Base-by-base conservation (phyloP, 2,113 vertebrate genomes). In the Zosterops borbonicus region DNA sequence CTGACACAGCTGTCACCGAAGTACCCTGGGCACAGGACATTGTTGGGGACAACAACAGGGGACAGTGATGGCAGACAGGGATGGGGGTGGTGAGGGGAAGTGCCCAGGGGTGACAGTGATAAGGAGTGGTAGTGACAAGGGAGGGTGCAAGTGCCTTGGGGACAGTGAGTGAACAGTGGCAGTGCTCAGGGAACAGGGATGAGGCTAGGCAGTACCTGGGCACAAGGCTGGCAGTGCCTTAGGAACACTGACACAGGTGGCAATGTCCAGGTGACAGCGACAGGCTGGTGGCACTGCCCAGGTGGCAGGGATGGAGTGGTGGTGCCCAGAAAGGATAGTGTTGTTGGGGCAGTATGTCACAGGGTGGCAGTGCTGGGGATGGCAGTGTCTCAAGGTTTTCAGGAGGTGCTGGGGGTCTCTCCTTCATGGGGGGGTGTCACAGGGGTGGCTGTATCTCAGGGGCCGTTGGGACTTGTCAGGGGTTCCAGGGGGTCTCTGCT, bases 1-100 rank as follows among this genome's bases (percentile, higher is more conserved):
- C 98, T 99, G 10, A 98, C 98, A 81, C 99, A 99, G 96, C 96
- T 98, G 92, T 98, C 98, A 78, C 99, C 99, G 49, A 98, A 99
- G 97, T 98, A 99, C 86, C 99, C 99, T 99, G 76, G 55, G 63
- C n/a, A 90, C 2, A 24, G 17, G 55, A 90, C 23, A 55, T 3
- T 2, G 23, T 28, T 53, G 58, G 39, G 29, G 15, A 60, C 41
- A 42, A 39, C 10, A 79, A 52, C 28, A 5, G 31, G 52, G 14
- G 14, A 58, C 41, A 79, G 12, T 17, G n/a, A 39, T 9, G 4
- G 41, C 24, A n/a, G 5, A 35, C 5, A 63, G 58, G 5, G 25
- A 56, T 21, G 9, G 13, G 15, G 65, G 12, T 46, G 47, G 47
- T 52, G 37, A 41, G 20, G 22, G 67, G 20, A 29, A 60, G 25